Evolutionary conservation across 2,888 invertebrate genomes (phyloP), one percentile per base, ranked within the genome.

Genomic region (Panorpa germanica): DNA sequence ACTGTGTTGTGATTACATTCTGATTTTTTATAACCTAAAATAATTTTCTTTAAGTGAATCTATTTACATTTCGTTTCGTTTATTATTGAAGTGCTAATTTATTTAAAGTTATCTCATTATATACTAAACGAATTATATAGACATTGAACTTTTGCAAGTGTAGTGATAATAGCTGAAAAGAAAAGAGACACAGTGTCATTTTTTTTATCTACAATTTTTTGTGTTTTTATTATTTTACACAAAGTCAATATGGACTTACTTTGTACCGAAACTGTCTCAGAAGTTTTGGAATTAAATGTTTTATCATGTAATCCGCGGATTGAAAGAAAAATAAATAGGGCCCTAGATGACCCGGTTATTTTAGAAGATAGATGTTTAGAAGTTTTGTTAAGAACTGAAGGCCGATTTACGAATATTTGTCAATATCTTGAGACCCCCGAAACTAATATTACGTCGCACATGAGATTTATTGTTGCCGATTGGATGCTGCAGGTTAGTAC

Each of bases 401-500:
- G 85, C 52, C 69, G 74, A 49, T 82, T 81, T 58, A 70, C 74
- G 39, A 66, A 77, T 41, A 66, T 70, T 41, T 63, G 69, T 45
- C 69, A 71, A 45, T 80, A 83, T 59, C 85, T 86, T 57, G 70
- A 69, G 50, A 71, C 73, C 52, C 72, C 85, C 45, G 91, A 91
- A 63, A 71, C 65, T 44, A 88, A 91, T 56, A 68, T 93, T 47
- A 83, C 83, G 42, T 77, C 82, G 34, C 69, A 71, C 47, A 91
- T 90, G 88, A 70, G 91, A 52, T 78, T 77, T 56, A 71, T 85
- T 53, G 86, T 91, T 48, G 77, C 86, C 45, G 80, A 83, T 56
- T 93, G 93, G 93, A 91, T 93, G 91, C 71, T 85, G 59, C 91
- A 93, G 82, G 91, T 91, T 65, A 63, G 63, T 45, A n/a, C n/a